Base-by-base conservation (phyloP, 2,888 invertebrate genomes). In the Drosophila acutilabella region DNA sequence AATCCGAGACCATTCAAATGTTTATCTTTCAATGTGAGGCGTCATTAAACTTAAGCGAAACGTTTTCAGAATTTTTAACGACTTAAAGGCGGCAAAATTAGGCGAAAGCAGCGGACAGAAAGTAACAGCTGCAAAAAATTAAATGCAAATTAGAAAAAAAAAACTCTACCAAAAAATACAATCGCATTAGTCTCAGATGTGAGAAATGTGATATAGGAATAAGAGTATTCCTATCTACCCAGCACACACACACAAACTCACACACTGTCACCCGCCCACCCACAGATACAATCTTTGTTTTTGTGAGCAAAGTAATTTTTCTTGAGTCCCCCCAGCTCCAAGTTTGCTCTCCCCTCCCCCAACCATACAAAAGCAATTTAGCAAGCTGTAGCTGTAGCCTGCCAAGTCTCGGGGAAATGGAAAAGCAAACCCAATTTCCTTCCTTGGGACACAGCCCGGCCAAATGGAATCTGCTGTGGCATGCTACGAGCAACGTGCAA, bases 171-270 rank as follows among this genome's bases (percentile, higher is more conserved):
- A 74, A 84, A 81, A 78, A 78, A 88, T 67, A 80, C 81, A 78
- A 87, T 78, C 88, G 88, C 88, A 87, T 81, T 86, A 81, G 89
- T 86, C 88, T 84, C 89, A 89, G 88, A 88, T 88, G 88, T 78
- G 72, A 82, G 84, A 83, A 86, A 86, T 89, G 89, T 75, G 83
- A 76, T 87, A 84, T 86, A 80, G 77, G 76, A 78, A 57, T 64
- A 57, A 48, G 48, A 50, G 87, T 78, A 73, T 62, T 67, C 54
- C 64, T 74, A 71, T 75, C 75, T 66, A 47, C 64, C 64, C 71
- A 71, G 40, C 42, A 56, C 58, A 51, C 41, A 18, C 54, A 58
- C 54, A 62, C 42, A 56, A 54, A 51, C 41, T 14, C 54, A 58
- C 54, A 62, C 53, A 65, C 62, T 58, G 56, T 61, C 44, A 14